Base-by-base conservation (phyloP, 2,797 vertebrate species). In the Acrocephalus scirpaceus region DNA sequence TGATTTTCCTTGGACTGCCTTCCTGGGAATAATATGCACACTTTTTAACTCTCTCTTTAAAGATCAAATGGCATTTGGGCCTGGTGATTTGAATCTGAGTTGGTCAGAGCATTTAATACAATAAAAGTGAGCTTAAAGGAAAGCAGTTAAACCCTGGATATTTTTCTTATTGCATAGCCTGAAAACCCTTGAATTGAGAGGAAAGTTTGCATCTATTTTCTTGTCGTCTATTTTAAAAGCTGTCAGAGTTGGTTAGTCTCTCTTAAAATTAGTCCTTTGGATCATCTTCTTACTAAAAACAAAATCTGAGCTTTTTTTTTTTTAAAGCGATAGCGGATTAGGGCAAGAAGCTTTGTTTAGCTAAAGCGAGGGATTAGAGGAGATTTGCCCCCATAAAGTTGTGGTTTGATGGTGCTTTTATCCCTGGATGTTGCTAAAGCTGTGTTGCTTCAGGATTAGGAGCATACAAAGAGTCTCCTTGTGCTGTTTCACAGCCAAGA, bases 351-450 rank as follows among this genome's bases (percentile, higher is more conserved):
- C 98, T 98, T 99, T 99, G 99, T 99, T 99, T 99, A 99, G 99
- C 98, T 98, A 99, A 99, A 99, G 99, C 99, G 97, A 99, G 98
- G 99, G 99, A 99, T 99, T 99, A 99, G 98, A 98, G 98, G 98
- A 99, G 99, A 99, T 99, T 99, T 99, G 99, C 99, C 98, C 98
- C 98, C 98, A 99, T 99, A 99, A 99, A 98, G 98, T 99, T 98
- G 98, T 99, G 98, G 99, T 99, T 99, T 99, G 99, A 99, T 99
- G 99, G 99, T 96, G 99, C 99, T 99, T 99, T 99, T 99, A 99
- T 99, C 99, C 99, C 98, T 98, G 98, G 98, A 99, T 99, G 99
- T 99, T 98, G 98, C 98, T 99, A 99, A 99, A 99, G 99, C 99
- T 98, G 98, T 98, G 98, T 98, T 98, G 99, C 99, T 99, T 98